Conservation (phyloP, 2,888 invertebrate genomes). For the Hoplodrina blanda region DNA sequence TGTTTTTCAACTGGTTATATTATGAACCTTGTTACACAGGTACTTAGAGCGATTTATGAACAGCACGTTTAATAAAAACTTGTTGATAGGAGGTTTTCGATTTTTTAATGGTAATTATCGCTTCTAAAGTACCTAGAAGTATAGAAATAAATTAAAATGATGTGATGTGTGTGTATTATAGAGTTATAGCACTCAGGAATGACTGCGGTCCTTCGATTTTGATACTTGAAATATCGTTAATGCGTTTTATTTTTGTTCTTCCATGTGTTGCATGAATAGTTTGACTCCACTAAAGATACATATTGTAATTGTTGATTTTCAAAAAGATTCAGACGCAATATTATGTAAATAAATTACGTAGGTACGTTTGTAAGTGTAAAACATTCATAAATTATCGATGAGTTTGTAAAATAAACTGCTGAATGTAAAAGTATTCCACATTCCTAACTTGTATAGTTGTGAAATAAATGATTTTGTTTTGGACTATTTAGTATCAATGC, state of each 20-base stretch:
- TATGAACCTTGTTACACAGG: background rate
- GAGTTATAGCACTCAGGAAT: background rate
- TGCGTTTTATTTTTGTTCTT: background rate
- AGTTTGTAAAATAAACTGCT: slow-evolving; percentile 26
- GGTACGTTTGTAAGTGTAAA: slow-evolving; percentile 14
- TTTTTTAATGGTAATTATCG: background rate
- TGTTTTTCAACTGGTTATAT: slow-evolving; percentile 20
- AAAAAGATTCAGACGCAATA: slow-evolving; percentile 23
- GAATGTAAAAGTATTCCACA: slow-evolving; percentile 49
- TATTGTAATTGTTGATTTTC: slow-evolving; percentile 1
- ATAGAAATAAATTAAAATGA: slow-evolving; percentile 1
- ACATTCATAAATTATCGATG: background rate
- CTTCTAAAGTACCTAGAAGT: background rate
- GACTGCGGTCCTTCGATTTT: background rate
- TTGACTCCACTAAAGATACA: slow-evolving; percentile 18
- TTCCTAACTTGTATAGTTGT: slow-evolving; percentile 46
- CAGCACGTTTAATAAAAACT: background rate
- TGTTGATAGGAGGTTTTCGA: background rate
- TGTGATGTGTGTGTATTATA: slow-evolving; percentile 9
- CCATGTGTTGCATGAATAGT: slow-evolving; percentile 1
- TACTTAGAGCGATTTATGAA: background rate
- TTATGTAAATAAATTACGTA: slow-evolving; percentile 41
- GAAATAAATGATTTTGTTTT: slow-evolving; percentile 55
- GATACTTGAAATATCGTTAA: background rate
- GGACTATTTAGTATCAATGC: slow-evolving; percentile 46